These are phyloP conservation scores for Theonella swinhoei DNA, from an alignment of 37 sponge, comb jelly and placozoan genomes.

Conservation along the genomic window DNA sequence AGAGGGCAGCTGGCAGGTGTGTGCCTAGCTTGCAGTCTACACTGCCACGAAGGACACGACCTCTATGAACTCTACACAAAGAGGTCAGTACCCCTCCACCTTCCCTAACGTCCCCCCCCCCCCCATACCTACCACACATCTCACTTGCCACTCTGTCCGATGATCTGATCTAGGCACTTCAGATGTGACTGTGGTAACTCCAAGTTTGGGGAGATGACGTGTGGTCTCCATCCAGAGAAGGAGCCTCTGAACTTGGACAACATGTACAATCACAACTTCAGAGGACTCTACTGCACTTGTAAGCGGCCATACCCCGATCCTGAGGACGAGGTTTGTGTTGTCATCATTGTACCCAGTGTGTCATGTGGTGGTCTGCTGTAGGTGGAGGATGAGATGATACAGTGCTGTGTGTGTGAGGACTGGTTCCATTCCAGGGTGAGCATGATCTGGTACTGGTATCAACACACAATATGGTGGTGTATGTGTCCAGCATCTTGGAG, in stretches of 20 bases:
- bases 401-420: slow-evolving; percentile 97
- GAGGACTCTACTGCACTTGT: slow-evolving; percentile 94
- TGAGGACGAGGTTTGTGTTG: slow-evolving; percentile 62
- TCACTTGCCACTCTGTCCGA: not conserved
- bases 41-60: slow-evolving; percentile 90
- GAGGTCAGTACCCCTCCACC: slow-evolving; percentile 36
- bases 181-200: slow-evolving; percentile 98
- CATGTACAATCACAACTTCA: slow-evolving; percentile 90
- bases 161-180: slow-evolving; percentile 58
- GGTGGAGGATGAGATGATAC: slow-evolving; percentile 94
- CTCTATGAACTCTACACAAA: slow-evolving; percentile 96
- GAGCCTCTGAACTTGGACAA: slow-evolving; percentile 61
- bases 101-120: not conserved
- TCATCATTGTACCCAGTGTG: not conserved
- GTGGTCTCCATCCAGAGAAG: slow-evolving; percentile 50
- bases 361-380: slow-evolving; percentile 15
- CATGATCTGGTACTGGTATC: not conserved
- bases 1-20: slow-evolving; percentile 83
- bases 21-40: slow-evolving; percentile 92
- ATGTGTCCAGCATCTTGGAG: slow-evolving; percentile 66
- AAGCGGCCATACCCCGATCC: slow-evolving; percentile 88
- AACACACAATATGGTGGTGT: not conserved
- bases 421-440: slow-evolving; percentile 95
- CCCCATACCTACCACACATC: too few species aligned
- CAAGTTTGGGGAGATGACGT: slow-evolving; percentile 35